Conservation (phyloP, 2,113 vertebrate species). For the Gavia stellata region DNA sequence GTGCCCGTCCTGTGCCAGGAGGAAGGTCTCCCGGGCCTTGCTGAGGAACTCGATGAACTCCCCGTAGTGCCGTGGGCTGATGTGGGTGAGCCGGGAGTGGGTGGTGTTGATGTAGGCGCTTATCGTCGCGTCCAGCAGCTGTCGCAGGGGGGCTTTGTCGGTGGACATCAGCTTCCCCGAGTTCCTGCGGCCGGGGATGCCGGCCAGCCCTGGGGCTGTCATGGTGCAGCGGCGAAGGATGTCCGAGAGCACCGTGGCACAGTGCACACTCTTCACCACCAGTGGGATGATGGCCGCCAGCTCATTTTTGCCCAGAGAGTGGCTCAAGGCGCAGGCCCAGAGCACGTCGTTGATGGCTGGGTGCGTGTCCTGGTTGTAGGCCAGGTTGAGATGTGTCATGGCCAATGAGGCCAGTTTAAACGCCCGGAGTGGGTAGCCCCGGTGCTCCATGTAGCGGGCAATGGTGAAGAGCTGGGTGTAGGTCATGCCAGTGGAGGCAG, state of each 20-base stretch:
- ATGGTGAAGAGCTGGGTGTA: slow-evolving; percentile 98
- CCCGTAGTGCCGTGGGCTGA: slow-evolving; percentile 96
- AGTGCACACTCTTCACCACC: slow-evolving; percentile 98
- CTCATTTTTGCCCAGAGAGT: slow-evolving; percentile 98
- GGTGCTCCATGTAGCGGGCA: slow-evolving; percentile 97
- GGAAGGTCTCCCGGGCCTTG: slow-evolving; percentile 94
- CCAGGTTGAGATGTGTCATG: slow-evolving; percentile 97
- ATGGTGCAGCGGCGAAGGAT: slow-evolving; percentile 96
- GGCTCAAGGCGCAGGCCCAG: slow-evolving; percentile 96
- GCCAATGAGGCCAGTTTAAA: slow-evolving; percentile 96
- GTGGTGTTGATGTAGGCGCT: slow-evolving; percentile 98
- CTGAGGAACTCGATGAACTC: slow-evolving; percentile 98
- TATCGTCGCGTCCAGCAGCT: slow-evolving; percentile 94
- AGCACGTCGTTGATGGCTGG: slow-evolving; percentile 98
- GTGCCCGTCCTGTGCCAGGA: slow-evolving; percentile 94
- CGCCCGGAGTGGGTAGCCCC: slow-evolving; percentile 93
- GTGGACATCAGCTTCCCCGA: slow-evolving; percentile 98
- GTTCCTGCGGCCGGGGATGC: slow-evolving; percentile 94
- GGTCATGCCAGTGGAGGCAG: slow-evolving; percentile 92
- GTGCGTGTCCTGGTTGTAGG: slow-evolving; percentile 98
- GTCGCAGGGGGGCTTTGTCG: slow-evolving; percentile 94
- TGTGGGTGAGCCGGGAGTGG: slow-evolving; percentile 96
- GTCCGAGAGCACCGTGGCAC: slow-evolving; percentile 95
- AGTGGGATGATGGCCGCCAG: slow-evolving; percentile 94
- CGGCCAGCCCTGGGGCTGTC: slow-evolving; percentile 91